Evolutionary conservation across 64 coral and sea anemone genomes (phyloP), one percentile per base, ranked within the genome.

Genomic region (Stichodactyla helianthus): DNA sequence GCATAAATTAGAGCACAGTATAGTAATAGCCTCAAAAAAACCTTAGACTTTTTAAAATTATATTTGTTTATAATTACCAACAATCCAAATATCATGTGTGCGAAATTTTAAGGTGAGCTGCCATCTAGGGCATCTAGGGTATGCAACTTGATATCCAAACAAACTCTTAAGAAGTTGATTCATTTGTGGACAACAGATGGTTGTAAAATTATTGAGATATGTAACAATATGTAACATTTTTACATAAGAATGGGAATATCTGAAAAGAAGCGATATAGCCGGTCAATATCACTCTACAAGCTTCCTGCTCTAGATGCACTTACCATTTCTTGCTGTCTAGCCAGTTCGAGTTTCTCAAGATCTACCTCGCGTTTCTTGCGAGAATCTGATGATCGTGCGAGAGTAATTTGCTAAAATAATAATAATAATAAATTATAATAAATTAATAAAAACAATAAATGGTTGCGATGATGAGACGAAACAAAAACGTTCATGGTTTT

Each of bases 261-360:
- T 15, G 2, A 9, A 15, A 11, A 58, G 14, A 9, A 11, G 55
- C 6, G 14, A 58, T 15, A 5, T 58, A 58, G 4, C 35, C 35
- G 4, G 35, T 1, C 35, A 44, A 9, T 12, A 35, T 74, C 23
- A 22, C 7, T 68, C 19, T 23, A 22, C 23, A 26, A 26, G 23
- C 23, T 74, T 74, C 68, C 26, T 74, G 22, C 68, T 58, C 55
- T 58, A 58, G 7, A 19, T 82, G 26, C 26, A 62, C 86, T 87
- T 54, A 97, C 94, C 91, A 86, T 82, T 79, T 97, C 94, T 56
- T 92, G 82, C 35, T 93, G 91, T 86, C 84, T 90, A 0, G 94
- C 91, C 28, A 88, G 89, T 84, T 93, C 94, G 18, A 97, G 77
- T 55, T 83, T 93, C 17, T 78, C 79, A n/a, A 86, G 85, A 12